Conservation (phyloP, 1,140 invertebrate species). For the Neodiprion fabricii region DNA sequence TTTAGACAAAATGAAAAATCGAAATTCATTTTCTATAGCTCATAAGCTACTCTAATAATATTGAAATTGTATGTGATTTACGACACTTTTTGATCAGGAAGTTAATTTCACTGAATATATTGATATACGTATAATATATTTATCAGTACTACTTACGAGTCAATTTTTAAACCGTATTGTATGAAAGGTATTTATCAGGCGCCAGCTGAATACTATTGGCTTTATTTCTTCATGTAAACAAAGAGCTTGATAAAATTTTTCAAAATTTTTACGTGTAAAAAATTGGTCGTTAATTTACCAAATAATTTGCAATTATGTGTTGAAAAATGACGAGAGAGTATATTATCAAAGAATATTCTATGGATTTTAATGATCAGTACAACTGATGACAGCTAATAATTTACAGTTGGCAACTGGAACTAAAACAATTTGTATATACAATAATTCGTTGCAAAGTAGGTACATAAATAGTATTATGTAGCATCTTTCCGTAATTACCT, state of each 20-base stretch:
- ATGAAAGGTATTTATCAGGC: neutral
- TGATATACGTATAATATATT: neutral
- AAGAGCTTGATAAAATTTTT: too few species aligned
- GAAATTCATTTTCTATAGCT: neutral
- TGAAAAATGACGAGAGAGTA: too few species aligned
- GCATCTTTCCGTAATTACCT: neutral
- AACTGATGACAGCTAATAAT: neutral
- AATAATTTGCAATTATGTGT: too few species aligned
- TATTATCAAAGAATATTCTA: too few species aligned
- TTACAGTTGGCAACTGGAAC: neutral
- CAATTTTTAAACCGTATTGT: neutral
- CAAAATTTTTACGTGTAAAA: too few species aligned
- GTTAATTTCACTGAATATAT: neutral
- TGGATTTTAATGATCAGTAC: neutral
- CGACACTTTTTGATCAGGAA: neutral
- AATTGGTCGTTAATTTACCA: too few species aligned
- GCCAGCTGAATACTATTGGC: too few species aligned
- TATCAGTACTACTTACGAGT: neutral
- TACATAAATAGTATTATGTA: neutral
- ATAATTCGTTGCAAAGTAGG: neutral
- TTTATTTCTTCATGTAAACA: too few species aligned
- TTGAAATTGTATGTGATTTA: neutral
- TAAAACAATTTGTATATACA: neutral
- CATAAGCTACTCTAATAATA: neutral
- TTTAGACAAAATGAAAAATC: neutral